Conservation (phyloP, 2,797 vertebrate species). For the Myotis vivesi region DNA sequence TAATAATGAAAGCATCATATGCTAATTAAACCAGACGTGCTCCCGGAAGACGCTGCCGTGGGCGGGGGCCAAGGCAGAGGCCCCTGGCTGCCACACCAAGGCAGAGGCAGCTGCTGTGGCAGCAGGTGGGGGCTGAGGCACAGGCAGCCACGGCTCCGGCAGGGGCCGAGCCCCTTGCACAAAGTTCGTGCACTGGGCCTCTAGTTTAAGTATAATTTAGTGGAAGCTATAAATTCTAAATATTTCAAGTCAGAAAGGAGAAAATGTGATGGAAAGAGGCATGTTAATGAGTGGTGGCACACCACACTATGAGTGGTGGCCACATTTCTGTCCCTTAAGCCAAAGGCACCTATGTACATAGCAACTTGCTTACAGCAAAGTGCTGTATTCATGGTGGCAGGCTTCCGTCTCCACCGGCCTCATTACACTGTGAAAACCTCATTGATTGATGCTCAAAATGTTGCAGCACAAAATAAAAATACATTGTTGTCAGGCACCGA, state of each 20-base stretch:
- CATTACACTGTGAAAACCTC: neutral
- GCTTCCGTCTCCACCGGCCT: neutral
- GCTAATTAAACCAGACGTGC: too few species aligned
- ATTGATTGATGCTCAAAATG: neutral
- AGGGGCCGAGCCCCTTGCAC: too few species aligned
- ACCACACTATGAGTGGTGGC: too few species aligned
- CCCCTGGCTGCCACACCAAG: too few species aligned
- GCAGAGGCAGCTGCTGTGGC: too few species aligned
- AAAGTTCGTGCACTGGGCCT: too few species aligned
- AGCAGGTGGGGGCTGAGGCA: too few species aligned
- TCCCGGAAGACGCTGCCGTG: too few species aligned
- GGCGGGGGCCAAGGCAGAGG: too few species aligned
- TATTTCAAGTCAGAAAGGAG: neutral
- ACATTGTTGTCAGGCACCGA: neutral
- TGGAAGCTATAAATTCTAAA: slow-evolving; percentile 60
- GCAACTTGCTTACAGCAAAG: neutral
- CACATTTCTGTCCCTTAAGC: neutral
- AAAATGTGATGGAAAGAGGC: neutral
- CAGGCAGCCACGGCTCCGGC: too few species aligned
- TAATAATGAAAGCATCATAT: too few species aligned
- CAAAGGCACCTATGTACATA: accelerated
- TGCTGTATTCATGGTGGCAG: neutral
- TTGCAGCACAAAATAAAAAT: slow-evolving; percentile 21
- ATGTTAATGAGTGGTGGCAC: neutral
- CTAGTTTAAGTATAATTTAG: slow-evolving; percentile 50